Base-by-base conservation (phyloP, 2,888 invertebrate species). In the Philaethria dido region DNA sequence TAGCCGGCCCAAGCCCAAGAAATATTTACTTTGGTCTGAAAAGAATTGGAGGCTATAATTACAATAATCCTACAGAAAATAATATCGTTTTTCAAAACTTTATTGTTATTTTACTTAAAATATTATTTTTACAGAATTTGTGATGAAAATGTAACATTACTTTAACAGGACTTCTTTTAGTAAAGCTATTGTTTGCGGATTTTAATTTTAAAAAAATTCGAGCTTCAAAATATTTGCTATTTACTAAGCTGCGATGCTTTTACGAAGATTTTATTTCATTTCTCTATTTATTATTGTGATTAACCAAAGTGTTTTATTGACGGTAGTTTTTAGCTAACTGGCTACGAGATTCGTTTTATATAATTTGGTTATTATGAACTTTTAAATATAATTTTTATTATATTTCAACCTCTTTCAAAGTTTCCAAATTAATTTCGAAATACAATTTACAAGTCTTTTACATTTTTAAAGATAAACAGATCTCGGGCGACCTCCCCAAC, bases 391-490 rank as follows among this genome's bases (percentile, higher is more conserved):
- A 11, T 25, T 25, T 42, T n/a, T 6, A 25, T 22, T 25, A 16
- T 42, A 20, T n/a, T 57, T 22, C 3, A 22, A 39, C n/a, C 14
- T 22, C 5, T 42, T 42, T 16, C 0, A n/a, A 16, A 42, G 5
- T 42, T 42, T 1, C 11, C 9, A 42, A 57, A 57, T 3, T 33
- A 33, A 45, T 60, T 36, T 14, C 16, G 5, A 57, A 44, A 22
- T 47, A 57, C 33, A 64, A 54, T 36, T 64, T 64, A 47, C 14
- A 33, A 44, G 14, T 60, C 11, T 60, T 33, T 45, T 18, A 45
- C 33, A 29, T 57, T 57, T 64, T 64, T 63, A 5, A 36, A 62
- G 39, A 57, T 57, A 47, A 47, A 64, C 45, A 47, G 18, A 47
- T 47, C 22, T 45, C 54, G 14, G 11, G 48, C 39, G 64, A 59